These are phyloP conservation scores for Trichomalopsis sarcophagae DNA, from an alignment of 1,140 invertebrate genomes.

Conservation along the genomic window DNA sequence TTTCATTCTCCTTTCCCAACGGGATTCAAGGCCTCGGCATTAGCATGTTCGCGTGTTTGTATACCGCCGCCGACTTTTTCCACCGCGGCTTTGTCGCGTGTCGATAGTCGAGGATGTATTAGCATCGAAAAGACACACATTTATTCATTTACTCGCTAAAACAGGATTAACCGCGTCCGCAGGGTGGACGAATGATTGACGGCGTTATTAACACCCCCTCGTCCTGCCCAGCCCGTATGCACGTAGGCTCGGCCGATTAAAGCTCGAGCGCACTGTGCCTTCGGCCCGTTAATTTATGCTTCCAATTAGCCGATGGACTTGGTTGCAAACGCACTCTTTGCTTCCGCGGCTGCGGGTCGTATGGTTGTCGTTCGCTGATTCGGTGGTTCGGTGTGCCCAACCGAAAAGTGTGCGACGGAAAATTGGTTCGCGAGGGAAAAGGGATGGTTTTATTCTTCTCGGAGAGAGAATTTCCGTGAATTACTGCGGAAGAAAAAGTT, in stretches of 20 bases:
- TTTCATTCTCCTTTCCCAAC: background rate
- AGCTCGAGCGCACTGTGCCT: background rate
- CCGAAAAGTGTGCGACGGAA: too few species aligned
- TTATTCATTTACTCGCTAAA: background rate
- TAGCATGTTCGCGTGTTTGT: constrained; percentile 18
- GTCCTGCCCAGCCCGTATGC: background rate
- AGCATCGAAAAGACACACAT: too few species aligned
- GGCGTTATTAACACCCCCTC: constrained; percentile 31
- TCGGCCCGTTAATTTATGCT: constrained; percentile 10
- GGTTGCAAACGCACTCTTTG: background rate
- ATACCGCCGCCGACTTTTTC: too few species aligned
- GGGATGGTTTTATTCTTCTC: too few species aligned
- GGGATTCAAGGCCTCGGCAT: constrained; percentile 3
- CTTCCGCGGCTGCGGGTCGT: too few species aligned
- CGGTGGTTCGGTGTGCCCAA: too few species aligned
- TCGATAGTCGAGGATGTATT: constrained; percentile 1
- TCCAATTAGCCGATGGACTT: constrained; percentile 9
- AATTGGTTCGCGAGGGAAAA: too few species aligned
- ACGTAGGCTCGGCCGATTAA: background rate
- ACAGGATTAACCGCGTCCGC: background rate
- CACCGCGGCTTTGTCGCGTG: background rate
- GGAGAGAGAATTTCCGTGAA: too few species aligned
- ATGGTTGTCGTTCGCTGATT: too few species aligned
- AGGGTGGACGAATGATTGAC: constrained; percentile 19
- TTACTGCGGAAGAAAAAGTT: background rate